phyloP scores from a whole-genome alignment of 2,113 vertebrate species.

The Tyrannus savana region DNA sequence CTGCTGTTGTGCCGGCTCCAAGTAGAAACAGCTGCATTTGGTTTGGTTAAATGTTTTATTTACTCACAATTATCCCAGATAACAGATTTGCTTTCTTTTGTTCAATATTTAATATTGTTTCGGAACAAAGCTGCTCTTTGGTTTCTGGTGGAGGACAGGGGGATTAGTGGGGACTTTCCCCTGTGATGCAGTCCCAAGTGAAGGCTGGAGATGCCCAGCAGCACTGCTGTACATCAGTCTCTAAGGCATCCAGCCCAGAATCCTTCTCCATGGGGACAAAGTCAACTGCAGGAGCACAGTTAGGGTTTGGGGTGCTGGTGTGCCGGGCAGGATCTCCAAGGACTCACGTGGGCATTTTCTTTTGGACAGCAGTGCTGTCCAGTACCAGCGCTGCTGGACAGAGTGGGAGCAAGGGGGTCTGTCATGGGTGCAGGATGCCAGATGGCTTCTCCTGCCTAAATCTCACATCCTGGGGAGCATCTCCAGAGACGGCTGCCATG shows the following conservation, averaged over 20 bases:
- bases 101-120: conserved; percentile 54
- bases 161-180: neutral
- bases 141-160: neutral
- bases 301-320: neutral
- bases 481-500: neutral
- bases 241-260: neutral
- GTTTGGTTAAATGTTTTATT: conserved; percentile 70
- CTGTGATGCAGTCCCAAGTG: neutral
- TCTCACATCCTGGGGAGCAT: neutral
- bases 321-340: fast-evolving
- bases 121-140: neutral
- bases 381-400: fast-evolving
- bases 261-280: fast-evolving
- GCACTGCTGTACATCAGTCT: fast-evolving
- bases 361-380: neutral
- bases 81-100: conserved; percentile 47
- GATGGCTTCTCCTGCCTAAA: neutral
- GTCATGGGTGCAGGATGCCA: neutral
- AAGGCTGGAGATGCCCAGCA: neutral
- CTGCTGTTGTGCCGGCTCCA: conserved; percentile 64
- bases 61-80: conserved; percentile 65
- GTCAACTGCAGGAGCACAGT: neutral
- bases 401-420: neutral
- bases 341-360: neutral
- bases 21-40: conserved; percentile 66